These are phyloP conservation scores for Gila robusta DNA, from an alignment of 2,797 vertebrate genomes.

Conservation along the genomic window DNA sequence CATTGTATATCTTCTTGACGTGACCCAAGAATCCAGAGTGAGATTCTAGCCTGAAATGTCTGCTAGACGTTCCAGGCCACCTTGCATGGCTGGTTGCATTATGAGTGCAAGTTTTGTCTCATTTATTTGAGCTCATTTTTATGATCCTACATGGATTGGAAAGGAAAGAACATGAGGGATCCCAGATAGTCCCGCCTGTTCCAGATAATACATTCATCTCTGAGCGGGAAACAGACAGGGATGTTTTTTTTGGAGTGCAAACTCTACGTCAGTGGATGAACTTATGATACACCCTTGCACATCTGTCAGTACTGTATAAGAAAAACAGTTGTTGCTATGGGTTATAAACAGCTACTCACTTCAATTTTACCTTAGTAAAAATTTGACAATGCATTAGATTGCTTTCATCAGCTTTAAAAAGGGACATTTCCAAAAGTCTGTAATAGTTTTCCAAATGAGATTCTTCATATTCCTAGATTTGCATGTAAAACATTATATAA, in stretches of 20 bases:
- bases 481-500: too few species aligned
- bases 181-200: constrained; percentile 11
- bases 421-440: background rate
- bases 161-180: constrained; percentile 10
- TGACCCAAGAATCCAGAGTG: constrained; percentile 16
- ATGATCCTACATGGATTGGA: constrained; percentile 17
- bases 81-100: background rate
- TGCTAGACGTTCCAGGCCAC: background rate
- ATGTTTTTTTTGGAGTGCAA: constrained; percentile 10
- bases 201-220: constrained; percentile 17
- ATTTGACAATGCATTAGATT: background rate
- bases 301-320: constrained; percentile 7
- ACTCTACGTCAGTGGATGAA: background rate
- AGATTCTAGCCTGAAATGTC: constrained; percentile 45
- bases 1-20: constrained; percentile 58
- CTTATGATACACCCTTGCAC: constrained; percentile 1
- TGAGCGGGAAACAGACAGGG: constrained; percentile 7
- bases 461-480: too few species aligned
- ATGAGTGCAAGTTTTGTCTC: background rate
- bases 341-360: constrained; percentile 1
- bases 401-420: background rate
- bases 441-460: background rate
- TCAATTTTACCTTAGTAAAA: background rate
- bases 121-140: background rate
- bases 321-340: constrained; percentile 27